Conservation (phyloP, 2,888 invertebrate species). For the Hydrotaea diabolus region DNA sequence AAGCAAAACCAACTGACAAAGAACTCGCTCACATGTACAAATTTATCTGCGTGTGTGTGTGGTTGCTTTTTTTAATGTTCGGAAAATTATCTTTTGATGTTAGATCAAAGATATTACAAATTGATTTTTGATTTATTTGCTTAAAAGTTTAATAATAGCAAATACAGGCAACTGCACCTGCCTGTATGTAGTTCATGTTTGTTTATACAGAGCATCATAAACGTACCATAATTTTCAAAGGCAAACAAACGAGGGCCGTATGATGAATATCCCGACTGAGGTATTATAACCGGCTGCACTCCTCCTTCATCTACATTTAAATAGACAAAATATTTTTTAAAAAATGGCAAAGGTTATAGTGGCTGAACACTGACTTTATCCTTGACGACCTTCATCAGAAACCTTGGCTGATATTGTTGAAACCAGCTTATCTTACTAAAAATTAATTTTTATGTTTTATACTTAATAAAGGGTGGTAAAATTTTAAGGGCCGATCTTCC, state of each 20-base stretch:
- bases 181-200: background rate
- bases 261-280: background rate
- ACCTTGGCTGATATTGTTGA: too few relatives aligned
- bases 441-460: too few relatives aligned
- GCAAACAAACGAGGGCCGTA: background rate
- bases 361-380: too few relatives aligned
- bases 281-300: too few relatives aligned
- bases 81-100: background rate
- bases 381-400: too few relatives aligned
- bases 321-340: too few relatives aligned
- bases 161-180: background rate
- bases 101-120: background rate
- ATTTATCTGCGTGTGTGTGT: background rate
- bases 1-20: background rate
- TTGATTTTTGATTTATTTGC: background rate
- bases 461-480: too few relatives aligned
- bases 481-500: too few relatives aligned
- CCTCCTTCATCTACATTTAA: too few relatives aligned
- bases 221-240: background rate
- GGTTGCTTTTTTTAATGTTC: background rate
- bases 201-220: background rate
- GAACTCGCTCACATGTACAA: background rate
- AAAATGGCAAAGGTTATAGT: too few relatives aligned
- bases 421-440: too few relatives aligned
- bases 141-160: background rate